phyloP scores from a whole-genome alignment of 2,888 invertebrate genomes.

The Melanchra persicariae region DNA sequence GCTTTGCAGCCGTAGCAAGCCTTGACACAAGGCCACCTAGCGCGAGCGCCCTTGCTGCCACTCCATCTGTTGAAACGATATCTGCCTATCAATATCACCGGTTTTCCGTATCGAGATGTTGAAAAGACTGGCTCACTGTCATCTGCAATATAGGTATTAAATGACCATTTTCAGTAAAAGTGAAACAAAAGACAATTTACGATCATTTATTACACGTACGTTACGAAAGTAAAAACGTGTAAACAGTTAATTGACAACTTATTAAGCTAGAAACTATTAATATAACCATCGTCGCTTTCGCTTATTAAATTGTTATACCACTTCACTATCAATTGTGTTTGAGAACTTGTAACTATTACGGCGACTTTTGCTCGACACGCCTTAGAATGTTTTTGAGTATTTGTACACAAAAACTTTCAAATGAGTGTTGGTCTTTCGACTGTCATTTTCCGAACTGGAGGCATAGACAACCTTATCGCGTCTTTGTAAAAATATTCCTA shows the following conservation, averaged over 20 bases:
- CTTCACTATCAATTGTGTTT: neutral
- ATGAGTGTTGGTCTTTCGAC: no score
- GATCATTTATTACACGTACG: neutral
- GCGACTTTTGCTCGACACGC: neutral
- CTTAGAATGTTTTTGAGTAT: neutral
- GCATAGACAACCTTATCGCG: neutral
- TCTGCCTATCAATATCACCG: constrained; percentile 67
- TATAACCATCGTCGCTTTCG: neutral
- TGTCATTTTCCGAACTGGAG: constrained; percentile 6
- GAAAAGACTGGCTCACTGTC: constrained; percentile 38
- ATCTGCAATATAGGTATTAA: constrained; percentile 28
- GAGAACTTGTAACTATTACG: neutral
- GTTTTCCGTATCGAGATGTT: constrained; percentile 73
- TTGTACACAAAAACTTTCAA: no score
- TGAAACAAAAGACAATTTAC: neutral
- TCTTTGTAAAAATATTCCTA: constrained; percentile 11
- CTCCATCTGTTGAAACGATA: constrained; percentile 69
- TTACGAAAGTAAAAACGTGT: neutral
- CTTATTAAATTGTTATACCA: neutral
- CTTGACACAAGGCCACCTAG: constrained; percentile 70
- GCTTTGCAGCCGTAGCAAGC: constrained; percentile 66
- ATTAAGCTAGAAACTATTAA: neutral
- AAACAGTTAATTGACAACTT: neutral
- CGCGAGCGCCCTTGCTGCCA: constrained; percentile 55
- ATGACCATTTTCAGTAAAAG: neutral